These are phyloP conservation scores for Leptinotarsa tumamoca DNA, from an alignment of 2,888 invertebrate genomes.

Conservation along the genomic window DNA sequence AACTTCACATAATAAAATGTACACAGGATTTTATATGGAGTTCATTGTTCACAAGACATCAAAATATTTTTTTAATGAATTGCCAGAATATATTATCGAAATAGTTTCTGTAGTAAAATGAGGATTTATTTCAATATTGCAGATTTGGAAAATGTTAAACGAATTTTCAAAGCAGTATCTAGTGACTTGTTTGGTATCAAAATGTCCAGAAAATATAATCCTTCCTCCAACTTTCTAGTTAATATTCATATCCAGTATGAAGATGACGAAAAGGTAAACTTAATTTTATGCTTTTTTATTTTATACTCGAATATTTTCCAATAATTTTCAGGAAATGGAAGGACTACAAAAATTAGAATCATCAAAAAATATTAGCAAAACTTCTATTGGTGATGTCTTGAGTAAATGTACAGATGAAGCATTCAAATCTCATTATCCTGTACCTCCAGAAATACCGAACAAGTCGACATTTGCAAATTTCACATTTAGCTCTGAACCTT, in stretches of 20 bases:
- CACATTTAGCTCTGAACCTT: constrained; percentile 71
- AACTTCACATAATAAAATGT: too few relatives aligned
- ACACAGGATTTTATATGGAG: too few relatives aligned
- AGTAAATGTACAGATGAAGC: constrained; percentile 66
- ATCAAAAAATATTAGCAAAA: constrained; percentile 71
- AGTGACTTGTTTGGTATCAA: constrained; percentile 20
- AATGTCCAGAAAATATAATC: constrained; percentile 54
- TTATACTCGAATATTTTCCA: not conserved
- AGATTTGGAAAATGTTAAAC: constrained; percentile 59
- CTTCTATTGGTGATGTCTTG: constrained; percentile 72
- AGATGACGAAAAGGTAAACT: constrained; percentile 66
- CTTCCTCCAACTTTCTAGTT: constrained; percentile 72
- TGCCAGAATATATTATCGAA: too few relatives aligned
- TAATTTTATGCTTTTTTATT: constrained; percentile 48
- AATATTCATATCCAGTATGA: constrained; percentile 72
- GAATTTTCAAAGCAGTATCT: constrained; percentile 38
- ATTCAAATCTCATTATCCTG: constrained; percentile 68
- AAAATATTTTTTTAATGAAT: too few relatives aligned
- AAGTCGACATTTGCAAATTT: constrained; percentile 67
- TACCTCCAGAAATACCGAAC: constrained; percentile 69
- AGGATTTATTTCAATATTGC: constrained; percentile 19
- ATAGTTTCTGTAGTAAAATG: too few relatives aligned
- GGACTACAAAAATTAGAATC: constrained; percentile 41
- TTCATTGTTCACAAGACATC: too few relatives aligned
- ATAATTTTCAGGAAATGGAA: constrained; percentile 45